phyloP scores from a whole-genome alignment of 2,113 vertebrate genomes.

The Elachura formosa region DNA sequence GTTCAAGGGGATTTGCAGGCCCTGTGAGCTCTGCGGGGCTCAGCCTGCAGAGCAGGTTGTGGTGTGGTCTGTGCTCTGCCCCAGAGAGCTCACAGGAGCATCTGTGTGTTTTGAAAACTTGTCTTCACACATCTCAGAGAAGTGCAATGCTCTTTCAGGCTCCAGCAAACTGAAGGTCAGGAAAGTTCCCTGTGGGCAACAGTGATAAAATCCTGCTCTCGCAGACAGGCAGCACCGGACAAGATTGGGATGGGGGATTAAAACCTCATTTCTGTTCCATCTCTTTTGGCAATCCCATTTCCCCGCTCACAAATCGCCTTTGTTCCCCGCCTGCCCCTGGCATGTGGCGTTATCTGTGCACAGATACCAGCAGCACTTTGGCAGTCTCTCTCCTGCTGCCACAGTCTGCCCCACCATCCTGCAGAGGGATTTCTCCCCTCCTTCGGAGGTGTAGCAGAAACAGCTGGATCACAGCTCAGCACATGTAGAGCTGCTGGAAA shows the following conservation, averaged over 20 bases:
- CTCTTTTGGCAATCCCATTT: slow-evolving; percentile 42
- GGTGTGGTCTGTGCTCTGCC: background rate
- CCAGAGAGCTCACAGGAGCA: background rate
- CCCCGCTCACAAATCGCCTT: slow-evolving; percentile 18
- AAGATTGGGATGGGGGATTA: slow-evolving; percentile 43
- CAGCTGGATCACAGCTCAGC: background rate
- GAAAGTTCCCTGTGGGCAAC: background rate
- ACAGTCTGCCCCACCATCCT: background rate
- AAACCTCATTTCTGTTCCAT: slow-evolving; percentile 49
- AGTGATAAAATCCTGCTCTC: slow-evolving; percentile 33
- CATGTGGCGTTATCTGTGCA: background rate
- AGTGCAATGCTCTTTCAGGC: background rate
- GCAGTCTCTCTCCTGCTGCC: background rate
- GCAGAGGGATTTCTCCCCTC: background rate
- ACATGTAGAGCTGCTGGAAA: background rate
- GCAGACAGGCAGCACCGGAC: background rate
- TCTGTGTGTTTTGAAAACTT: background rate
- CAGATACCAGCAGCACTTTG: background rate
- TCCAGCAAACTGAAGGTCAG: slow-evolving; percentile 52
- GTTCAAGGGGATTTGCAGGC: background rate
- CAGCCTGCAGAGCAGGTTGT: background rate
- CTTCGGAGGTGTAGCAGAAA: background rate
- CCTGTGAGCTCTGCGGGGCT: background rate
- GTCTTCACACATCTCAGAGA: background rate
- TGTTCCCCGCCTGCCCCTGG: slow-evolving; percentile 3